Evolutionary conservation across 2,113 vertebrate species (phyloP).

Genomic region (Neogale vison): DNA sequence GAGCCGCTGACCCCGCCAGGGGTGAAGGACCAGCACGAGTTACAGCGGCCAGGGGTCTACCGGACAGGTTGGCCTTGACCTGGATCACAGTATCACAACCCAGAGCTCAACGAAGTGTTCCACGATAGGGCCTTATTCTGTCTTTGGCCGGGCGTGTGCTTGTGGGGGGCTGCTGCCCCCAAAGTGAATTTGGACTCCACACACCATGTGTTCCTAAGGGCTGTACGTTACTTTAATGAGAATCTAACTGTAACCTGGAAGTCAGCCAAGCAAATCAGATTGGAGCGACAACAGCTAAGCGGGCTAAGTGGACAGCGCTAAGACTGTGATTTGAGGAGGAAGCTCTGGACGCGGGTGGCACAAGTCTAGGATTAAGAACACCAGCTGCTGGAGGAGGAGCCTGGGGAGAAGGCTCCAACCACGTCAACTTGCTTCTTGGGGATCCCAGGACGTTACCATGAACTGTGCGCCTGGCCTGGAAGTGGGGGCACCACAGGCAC

Average conservation of each 20-base stretch:
- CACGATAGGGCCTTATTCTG: accelerated
- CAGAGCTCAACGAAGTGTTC: neutral
- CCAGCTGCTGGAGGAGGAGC: too few species aligned
- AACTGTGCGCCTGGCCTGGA: neutral
- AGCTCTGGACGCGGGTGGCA: neutral
- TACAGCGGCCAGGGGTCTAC: accelerated
- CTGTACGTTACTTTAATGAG: neutral
- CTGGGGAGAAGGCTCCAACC: accelerated
- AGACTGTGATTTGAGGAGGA: accelerated
- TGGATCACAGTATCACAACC: neutral
- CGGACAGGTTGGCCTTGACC: neutral
- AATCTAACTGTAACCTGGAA: neutral
- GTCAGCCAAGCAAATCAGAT: neutral
- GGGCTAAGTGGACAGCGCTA: accelerated
- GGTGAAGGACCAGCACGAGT: accelerated
- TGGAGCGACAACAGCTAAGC: accelerated
- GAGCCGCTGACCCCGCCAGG: neutral
- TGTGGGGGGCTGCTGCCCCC: neutral
- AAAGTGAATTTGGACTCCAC: neutral
- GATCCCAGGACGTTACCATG: accelerated
- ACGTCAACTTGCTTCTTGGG: accelerated
- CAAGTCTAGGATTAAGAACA: too few species aligned
- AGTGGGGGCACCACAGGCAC: too few species aligned
- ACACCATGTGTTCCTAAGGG: accelerated
- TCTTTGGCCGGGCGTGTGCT: neutral